phyloP scores from a whole-genome alignment of 2,797 vertebrate genomes.

The Lacerta viridis region DNA sequence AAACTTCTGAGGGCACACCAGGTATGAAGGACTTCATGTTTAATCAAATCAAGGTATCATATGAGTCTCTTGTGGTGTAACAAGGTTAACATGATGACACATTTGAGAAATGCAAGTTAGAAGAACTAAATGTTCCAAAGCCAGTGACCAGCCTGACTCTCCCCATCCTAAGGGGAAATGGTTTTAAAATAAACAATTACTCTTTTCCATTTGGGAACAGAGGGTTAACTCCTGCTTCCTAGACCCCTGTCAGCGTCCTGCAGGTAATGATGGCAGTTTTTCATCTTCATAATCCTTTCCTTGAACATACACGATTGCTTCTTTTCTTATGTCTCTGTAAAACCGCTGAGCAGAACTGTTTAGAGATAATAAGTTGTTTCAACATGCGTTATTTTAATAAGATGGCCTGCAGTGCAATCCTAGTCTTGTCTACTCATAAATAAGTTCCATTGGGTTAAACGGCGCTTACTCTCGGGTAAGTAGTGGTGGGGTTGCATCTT shows the following conservation, averaged over 20 bases:
- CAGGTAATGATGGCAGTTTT: neutral
- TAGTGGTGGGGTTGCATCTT: too few relatives aligned
- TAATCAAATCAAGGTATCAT: neutral
- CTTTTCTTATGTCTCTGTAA: neutral
- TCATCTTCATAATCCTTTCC: neutral
- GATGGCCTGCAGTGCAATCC: too few relatives aligned
- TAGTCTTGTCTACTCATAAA: too few relatives aligned
- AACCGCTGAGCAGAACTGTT: neutral
- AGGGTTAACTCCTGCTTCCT: neutral
- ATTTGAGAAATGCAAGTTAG: neutral
- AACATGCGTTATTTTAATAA: neutral
- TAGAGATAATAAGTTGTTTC: too few relatives aligned
- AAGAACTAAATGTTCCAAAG: neutral
- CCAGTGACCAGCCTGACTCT: neutral
- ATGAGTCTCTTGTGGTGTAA: neutral
- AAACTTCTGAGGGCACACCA: slow-evolving; percentile 96
- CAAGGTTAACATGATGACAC: neutral
- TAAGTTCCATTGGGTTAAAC: too few relatives aligned
- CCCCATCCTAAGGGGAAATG: neutral
- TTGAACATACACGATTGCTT: neutral
- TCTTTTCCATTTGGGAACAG: neutral
- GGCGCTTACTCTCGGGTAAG: too few relatives aligned
- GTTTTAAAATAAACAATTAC: neutral
- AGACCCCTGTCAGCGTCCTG: neutral
- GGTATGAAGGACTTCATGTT: slow-evolving; percentile 77